A percentile compares a stretch with the other conserved stretches of the same genome.
phyloP scores from a whole-genome alignment of 2,888 invertebrate genomes.

The Tryphoninae sp. region DNA sequence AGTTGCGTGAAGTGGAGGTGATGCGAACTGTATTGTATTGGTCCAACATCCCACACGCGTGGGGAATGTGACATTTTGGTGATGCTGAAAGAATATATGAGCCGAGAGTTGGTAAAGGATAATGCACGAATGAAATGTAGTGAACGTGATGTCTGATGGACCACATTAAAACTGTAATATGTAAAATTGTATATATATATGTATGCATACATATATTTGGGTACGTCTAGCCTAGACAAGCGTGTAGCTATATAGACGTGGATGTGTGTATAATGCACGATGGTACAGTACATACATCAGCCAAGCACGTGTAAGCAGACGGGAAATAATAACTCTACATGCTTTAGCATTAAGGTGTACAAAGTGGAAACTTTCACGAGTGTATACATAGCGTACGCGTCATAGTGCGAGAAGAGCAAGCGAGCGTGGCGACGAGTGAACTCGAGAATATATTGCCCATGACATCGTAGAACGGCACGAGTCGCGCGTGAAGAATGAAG shows the following conservation, averaged over 20 bases:
- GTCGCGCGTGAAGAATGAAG: slow-evolving; percentile 55
- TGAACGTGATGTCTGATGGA: slow-evolving; percentile 1
- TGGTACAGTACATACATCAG: slow-evolving; percentile 14
- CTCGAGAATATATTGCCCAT: slow-evolving; percentile 53
- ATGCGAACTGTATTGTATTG: slow-evolving; percentile 38
- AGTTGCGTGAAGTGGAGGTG: slow-evolving; percentile 25
- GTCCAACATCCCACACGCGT: slow-evolving; percentile 2
- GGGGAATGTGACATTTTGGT: background rate
- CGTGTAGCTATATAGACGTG: too few species aligned
- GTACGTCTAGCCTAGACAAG: too few species aligned
- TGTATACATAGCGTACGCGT: slow-evolving; percentile 32
- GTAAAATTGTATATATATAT: too few species aligned
- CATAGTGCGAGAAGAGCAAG: slow-evolving; percentile 44
- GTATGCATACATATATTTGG: too few species aligned
- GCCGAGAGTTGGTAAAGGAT: slow-evolving; percentile 2
- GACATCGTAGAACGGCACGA: slow-evolving; percentile 39
- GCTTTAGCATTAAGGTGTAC: slow-evolving; percentile 31
- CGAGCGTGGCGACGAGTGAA: slow-evolving; percentile 44
- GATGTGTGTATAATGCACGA: background rate
- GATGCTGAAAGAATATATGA: slow-evolving; percentile 8
- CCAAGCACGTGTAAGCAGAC: slow-evolving; percentile 19
- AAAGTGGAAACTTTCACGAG: slow-evolving; percentile 43
- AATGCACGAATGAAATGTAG: slow-evolving; percentile 27
- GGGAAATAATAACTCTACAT: slow-evolving; percentile 7
- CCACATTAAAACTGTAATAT: background rate